These are phyloP conservation scores for Enoplosus armatus DNA, from an alignment of 2,797 vertebrate genomes.

Conservation along the genomic window DNA sequence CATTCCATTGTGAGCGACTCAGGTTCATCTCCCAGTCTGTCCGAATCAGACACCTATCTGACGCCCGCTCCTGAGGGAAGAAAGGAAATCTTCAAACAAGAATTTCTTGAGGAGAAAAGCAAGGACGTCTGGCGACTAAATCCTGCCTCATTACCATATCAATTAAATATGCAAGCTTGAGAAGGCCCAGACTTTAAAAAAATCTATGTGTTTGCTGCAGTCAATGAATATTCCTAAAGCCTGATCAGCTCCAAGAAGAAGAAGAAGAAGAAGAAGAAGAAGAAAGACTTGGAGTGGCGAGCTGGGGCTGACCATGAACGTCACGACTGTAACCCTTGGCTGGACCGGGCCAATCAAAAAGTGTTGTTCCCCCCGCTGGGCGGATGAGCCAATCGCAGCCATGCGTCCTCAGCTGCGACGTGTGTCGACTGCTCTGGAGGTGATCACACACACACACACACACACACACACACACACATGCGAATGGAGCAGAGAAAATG, in stretches of 20 bases:
- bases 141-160: constrained; percentile 77
- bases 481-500: constrained; percentile 4
- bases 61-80: constrained; percentile 14
- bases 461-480: constrained; percentile 9
- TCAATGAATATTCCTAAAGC: constrained; percentile 70
- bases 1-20: constrained; percentile 5
- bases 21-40: constrained; percentile 24
- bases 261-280: constrained; percentile 33
- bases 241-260: constrained; percentile 48
- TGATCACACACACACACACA: constrained; percentile 28
- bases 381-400: constrained; percentile 39
- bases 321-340: constrained; percentile 41
- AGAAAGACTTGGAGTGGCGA: constrained; percentile 22
- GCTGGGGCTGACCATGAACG: constrained; percentile 52
- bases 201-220: constrained; percentile 62
- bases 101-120: constrained; percentile 52
- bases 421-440: background rate
- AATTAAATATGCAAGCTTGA: constrained; percentile 68
- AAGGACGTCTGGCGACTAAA: constrained; percentile 65
- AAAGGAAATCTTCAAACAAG: constrained; percentile 64
- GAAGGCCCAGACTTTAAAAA: constrained; percentile 64
- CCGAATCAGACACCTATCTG: constrained; percentile 40
- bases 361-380: constrained; percentile 9
- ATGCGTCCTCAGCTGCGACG: constrained; percentile 18
- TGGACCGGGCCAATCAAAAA: constrained; percentile 48